phyloP scores from a whole-genome alignment of 2,113 vertebrate species.

The Desmodus rotundus region DNA sequence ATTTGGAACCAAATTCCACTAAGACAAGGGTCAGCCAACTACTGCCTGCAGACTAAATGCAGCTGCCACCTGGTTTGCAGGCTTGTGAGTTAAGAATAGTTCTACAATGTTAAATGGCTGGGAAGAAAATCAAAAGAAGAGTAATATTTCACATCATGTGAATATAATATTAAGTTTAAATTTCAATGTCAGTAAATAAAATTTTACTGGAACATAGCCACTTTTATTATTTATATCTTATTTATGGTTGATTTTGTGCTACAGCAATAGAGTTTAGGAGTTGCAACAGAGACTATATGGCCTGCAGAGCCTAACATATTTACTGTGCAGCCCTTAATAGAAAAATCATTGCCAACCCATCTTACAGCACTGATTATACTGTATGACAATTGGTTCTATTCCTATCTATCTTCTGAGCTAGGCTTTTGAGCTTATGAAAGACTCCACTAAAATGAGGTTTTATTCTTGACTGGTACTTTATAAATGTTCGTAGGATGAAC shows the following conservation, averaged over 20 bases:
- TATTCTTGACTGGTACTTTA: background rate
- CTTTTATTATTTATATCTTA: background rate
- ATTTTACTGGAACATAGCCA: background rate
- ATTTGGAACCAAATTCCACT: background rate
- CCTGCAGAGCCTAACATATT: background rate
- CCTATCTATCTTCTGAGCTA: background rate
- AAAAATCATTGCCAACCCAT: background rate
- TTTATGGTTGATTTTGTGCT: background rate
- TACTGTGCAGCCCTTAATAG: background rate
- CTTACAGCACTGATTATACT: background rate
- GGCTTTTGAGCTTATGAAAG: background rate
- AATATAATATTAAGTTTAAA: background rate
- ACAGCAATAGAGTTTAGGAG: background rate
- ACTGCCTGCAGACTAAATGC: background rate
- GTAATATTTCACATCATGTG: background rate
- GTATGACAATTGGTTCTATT: constrained; percentile 10
- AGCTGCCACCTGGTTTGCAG: background rate
- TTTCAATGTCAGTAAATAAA: background rate
- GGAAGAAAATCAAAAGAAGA: background rate
- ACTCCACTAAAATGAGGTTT: background rate
- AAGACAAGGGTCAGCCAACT: background rate
- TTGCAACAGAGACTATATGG: background rate
- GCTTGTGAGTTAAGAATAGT: background rate
- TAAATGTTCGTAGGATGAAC: background rate
- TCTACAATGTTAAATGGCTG: background rate